A percentile compares a stretch with the other conserved stretches of the same genome.
Evolutionary conservation across 2,113 vertebrate genomes (phyloP).

Genomic region (Sciurus niger): DNA sequence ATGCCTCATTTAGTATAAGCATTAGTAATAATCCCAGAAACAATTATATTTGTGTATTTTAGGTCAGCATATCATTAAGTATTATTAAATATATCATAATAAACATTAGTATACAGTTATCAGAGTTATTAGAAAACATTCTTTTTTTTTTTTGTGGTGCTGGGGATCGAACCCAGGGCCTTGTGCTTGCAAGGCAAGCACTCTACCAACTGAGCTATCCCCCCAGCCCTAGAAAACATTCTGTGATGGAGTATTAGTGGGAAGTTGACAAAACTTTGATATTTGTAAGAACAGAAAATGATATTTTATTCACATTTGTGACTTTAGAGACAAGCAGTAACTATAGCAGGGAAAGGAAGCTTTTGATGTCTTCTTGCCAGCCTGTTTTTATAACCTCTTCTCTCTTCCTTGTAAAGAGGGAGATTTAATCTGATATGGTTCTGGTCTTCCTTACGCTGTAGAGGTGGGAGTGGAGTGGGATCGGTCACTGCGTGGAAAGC

Average conservation of each 20-base stretch:
- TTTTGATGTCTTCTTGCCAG: background rate
- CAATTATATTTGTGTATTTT: background rate
- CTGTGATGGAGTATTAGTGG: background rate
- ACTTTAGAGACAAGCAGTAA: background rate
- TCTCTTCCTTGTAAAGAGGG: background rate
- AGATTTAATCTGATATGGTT: background rate
- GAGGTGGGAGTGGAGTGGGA: too few species aligned
- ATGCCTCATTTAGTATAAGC: background rate
- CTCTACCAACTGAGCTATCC: too few species aligned
- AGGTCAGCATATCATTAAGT: background rate
- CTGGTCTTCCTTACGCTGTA: background rate
- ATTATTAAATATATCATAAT: background rate
- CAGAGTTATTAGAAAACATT: background rate
- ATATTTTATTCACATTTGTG: background rate
- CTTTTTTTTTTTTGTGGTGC: too few species aligned
- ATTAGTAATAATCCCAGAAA: background rate
- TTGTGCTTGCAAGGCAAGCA: too few species aligned
- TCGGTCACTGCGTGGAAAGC: background rate
- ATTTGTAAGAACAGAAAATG: background rate
- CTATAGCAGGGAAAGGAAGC: background rate
- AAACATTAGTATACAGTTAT: background rate
- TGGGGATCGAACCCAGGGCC: too few species aligned
- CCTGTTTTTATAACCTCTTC: background rate
- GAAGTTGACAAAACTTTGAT: background rate
- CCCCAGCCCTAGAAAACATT: background rate